Evolutionary conservation across 1,140 invertebrate genomes (phyloP), one percentile per base, ranked within the genome.

Genomic region (Heliconius melpomene): DNA sequence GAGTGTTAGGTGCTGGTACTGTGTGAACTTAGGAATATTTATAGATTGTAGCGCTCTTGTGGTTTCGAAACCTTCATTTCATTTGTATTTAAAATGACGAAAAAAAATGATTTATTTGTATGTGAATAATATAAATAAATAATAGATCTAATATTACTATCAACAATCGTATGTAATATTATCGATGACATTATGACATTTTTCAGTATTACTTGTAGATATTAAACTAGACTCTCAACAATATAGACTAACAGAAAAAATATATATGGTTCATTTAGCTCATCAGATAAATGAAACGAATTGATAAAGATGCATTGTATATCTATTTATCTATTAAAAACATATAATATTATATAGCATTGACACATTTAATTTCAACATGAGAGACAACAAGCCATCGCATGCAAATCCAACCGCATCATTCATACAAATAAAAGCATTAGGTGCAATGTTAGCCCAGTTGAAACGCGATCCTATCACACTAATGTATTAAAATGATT

Each of bases 1-100:
- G 83, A 84, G 73, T 82, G 83, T 82, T 84, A 82, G 74, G 72
- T 72, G 77, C 78, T 73, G 46, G 72, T 73, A 73, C 71, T 74
- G 50, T 46, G 54, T 77, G 79, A 75, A 60, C 76, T 70, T 1
- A 60, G 57, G 75, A 76, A 77, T 77, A 80, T 79, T 79, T 79
- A 73, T 20, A 20, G 40, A 46, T 46, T 52, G 18, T 79, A 79
- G 74, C 57, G 29, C 40, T 66, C 29, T 75, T 23, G 26, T n/a
- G 23, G 57, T 76, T 57, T n/a, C 38, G 57, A 66, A 46, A 66
- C 32, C 18, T 50, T 60, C n/a, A 16, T 46, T 50, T 38, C n/a
- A 23, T 70, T 70, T 60, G n/a, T 23, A 5, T 23, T 26, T 26
- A 3, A 23, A 60, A 26, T 26, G 2, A 29, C 26, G 0, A 9